These are phyloP conservation scores for Elegia similella DNA, from an alignment of 2,888 invertebrate genomes.

Conservation along the genomic window DNA sequence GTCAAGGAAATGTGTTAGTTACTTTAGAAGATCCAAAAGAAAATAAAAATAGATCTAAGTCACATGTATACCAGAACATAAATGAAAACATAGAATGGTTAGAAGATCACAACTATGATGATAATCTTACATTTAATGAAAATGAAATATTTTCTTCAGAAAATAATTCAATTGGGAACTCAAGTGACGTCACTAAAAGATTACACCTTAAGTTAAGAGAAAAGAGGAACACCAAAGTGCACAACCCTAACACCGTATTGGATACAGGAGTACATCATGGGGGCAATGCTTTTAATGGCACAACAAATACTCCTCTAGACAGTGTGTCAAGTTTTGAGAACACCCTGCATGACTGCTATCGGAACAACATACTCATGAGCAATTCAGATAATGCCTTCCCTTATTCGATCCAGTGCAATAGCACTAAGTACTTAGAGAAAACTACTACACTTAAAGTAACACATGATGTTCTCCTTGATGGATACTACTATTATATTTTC, in stretches of 20 bases:
- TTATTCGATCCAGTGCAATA: conserved; percentile 85
- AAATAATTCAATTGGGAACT: conserved; percentile 5
- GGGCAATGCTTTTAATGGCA: conserved; percentile 85
- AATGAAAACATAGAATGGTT: conserved; percentile 23
- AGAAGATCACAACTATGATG: conserved; percentile 21
- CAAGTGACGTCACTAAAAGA: conserved; percentile 14
- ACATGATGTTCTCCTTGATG: conserved; percentile 88
- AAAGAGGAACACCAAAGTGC: conserved; percentile 58
- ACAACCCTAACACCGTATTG: conserved; percentile 79
- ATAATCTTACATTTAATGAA: conserved; percentile 6
- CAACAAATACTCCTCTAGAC: conserved; percentile 74
- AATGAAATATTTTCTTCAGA: conserved; percentile 7
- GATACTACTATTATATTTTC: conserved; percentile 94
- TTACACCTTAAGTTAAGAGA: conserved; percentile 34
- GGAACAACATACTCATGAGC: conserved; percentile 87
- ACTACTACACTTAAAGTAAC: conserved; percentile 84
- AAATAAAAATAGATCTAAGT: conserved; percentile 29
- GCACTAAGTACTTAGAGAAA: conserved; percentile 85
- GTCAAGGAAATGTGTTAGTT: conserved; percentile 79
- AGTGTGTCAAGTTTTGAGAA: conserved; percentile 92
- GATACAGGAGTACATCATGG: conserved; percentile 90
- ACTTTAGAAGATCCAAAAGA: conserved; percentile 60
- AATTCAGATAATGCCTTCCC: conserved; percentile 81
- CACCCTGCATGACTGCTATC: conserved; percentile 87
- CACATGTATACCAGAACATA: conserved; percentile 16